Percentiles rank a stretch among this genome's conserved stretches.
Evolutionary conservation across 2,113 vertebrate genomes (phyloP).

Genomic region (Anhinga rufa): DNA sequence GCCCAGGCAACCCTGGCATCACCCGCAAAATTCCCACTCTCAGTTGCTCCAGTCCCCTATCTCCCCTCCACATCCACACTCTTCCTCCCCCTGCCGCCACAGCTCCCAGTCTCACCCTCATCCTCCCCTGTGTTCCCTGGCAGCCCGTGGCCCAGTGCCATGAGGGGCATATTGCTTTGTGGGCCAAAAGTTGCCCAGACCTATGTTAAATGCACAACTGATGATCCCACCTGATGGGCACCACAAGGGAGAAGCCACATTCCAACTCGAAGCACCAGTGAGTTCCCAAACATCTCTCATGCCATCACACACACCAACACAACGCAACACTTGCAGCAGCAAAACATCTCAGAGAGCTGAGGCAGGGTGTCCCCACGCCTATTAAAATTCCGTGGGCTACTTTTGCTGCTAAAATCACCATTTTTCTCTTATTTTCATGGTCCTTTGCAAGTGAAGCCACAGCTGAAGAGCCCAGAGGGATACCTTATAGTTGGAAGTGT

Average conservation of each 20-base stretch:
- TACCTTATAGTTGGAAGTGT: neutral
- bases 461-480: neutral
- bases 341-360: neutral
- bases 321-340: neutral
- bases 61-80: neutral
- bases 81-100: neutral
- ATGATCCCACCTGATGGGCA: fast-evolving
- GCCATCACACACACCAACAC: neutral
- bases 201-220: neutral
- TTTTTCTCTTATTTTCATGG: neutral
- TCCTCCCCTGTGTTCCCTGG: neutral
- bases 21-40: neutral
- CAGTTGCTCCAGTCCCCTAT: fast-evolving
- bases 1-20: neutral
- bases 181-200: neutral
- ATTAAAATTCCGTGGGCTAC: neutral
- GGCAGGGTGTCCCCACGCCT: neutral
- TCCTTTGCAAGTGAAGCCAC: neutral
- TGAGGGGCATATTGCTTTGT: neutral
- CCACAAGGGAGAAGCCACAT: neutral
- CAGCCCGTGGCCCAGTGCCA: neutral
- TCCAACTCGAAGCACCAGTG: neutral
- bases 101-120: neutral
- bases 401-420: neutral
- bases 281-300: fast-evolving